Evolutionary conservation across 2,113 vertebrate species (phyloP).

Genomic region (Paramormyrops kingsleyae): DNA sequence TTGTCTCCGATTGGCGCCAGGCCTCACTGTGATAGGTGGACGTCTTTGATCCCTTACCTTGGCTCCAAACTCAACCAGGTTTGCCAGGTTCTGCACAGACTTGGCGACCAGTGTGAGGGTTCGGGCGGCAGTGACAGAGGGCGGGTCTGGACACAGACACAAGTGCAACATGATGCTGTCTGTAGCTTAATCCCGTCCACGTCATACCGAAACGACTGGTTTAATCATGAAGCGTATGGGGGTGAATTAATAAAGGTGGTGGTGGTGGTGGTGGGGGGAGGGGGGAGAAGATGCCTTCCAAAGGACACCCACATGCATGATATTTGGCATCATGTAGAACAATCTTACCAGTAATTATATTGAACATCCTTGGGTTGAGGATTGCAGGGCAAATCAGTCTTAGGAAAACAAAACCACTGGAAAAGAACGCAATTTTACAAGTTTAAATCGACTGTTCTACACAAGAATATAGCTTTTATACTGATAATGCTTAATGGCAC

Average conservation of each 20-base stretch:
- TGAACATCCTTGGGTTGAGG: slow-evolving; percentile 96
- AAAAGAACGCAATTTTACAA: not conserved
- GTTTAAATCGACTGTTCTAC: not conserved
- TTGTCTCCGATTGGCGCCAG: not conserved
- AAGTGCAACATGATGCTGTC: not conserved
- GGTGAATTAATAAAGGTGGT: not conserved
- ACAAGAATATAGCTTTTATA: not conserved
- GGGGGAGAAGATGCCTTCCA: not conserved
- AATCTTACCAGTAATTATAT: slow-evolving; percentile 89
- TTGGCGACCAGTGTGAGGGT: slow-evolving; percentile 95
- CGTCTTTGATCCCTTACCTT: slow-evolving; percentile 66
- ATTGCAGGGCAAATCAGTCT: slow-evolving; percentile 96
- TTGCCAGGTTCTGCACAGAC: slow-evolving; percentile 97
- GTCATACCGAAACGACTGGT: not conserved
- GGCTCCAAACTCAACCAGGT: slow-evolving; percentile 96
- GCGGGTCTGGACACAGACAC: slow-evolving; percentile 71
- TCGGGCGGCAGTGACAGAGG: slow-evolving; percentile 87
- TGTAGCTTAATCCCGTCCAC: not conserved
- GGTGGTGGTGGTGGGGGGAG: not conserved
- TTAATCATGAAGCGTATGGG: too few relatives aligned
- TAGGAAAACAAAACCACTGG: slow-evolving; percentile 96
- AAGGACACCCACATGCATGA: not conserved
- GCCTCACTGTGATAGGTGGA: not conserved
- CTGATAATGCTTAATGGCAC: not conserved
- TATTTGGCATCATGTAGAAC: not conserved